Evolutionary conservation across 1,140 invertebrate species (phyloP), one percentile per base, ranked within the genome.

Genomic region (Panagrolaimus sp.): DNA sequence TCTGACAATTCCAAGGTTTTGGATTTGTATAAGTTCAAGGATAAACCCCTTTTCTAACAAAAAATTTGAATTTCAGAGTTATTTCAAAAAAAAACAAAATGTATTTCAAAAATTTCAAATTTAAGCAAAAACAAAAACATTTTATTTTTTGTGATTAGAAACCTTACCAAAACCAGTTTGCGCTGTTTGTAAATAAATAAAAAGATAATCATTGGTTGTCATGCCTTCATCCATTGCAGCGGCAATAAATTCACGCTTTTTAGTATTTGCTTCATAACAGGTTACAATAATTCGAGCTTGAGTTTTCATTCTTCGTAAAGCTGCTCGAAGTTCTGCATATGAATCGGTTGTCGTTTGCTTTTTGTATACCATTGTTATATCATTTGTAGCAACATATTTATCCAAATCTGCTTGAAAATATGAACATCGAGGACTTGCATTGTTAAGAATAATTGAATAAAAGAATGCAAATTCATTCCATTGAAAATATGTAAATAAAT

Each of bases 211-310:
- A 44, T 55, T 21, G 24, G 45, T 43, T 15, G 38, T 45, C 65
- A 70, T 70, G 10, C 43, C 67, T 8, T 69, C 63, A 9, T 12
- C 8, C 7, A 17, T 43, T 1, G 68, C 68, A 12, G 68, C 68
- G 4, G 8, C 5, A 69, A 70, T 66, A 32, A 70, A 47, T 9
- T 70, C 63, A 28, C 68, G 67, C n/a, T 45, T 69, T 6, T 69
- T 63, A 0, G 14, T 12, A 24, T 7, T 28, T 17, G 43, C n/a
- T 62, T 70, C 68, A 12, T 71, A 70, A 43, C 68, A 70, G 1
- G 47, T 63, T 10, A 70, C 44, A 5, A 67, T 8, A 15, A 67
- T 28, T 17, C 65, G 43, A 21, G 43, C 26, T 43, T 58, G 21
- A 2, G 65, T 43, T 15, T 67, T 21, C 43, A 43, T 67, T 47